A percentile compares a stretch with the other conserved stretches of the same genome.
phyloP scores from a whole-genome alignment of 2,113 vertebrate genomes.

The Protobothrops flavoviridis region DNA sequence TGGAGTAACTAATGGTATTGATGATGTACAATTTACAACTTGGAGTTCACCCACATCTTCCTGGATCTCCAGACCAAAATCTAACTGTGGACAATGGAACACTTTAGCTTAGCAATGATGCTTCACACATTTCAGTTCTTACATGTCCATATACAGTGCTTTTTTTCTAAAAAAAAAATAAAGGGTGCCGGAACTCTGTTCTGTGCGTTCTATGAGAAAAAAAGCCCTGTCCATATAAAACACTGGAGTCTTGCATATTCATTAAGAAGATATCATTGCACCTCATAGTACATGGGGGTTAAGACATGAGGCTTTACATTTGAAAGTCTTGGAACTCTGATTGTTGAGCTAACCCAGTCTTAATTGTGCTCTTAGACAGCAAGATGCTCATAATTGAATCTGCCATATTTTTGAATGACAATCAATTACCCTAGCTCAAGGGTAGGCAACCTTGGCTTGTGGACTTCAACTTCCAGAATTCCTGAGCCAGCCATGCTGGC shows the following conservation, averaged over 20 bases:
- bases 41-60: not conserved
- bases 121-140: not conserved
- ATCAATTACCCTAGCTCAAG: not conserved
- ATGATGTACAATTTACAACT: not conserved
- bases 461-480: too few relatives aligned
- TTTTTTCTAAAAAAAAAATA: too few relatives aligned
- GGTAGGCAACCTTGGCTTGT: too few relatives aligned
- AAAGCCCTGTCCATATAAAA: not conserved
- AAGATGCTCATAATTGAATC: not conserved
- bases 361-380: not conserved
- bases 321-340: not conserved
- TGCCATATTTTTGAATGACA: not conserved
- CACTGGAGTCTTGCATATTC: not conserved
- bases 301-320: not conserved
- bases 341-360: not conserved
- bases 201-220: too few relatives aligned
- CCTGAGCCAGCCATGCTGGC: too few relatives aligned
- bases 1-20: not conserved
- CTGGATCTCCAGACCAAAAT: not conserved
- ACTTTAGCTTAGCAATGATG: not conserved
- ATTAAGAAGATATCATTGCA: not conserved
- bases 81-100: not conserved
- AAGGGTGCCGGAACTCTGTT: too few relatives aligned
- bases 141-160: not conserved
- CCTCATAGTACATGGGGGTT: not conserved